Percentiles rank a stretch among this genome's conserved stretches.
These are phyloP conservation scores for Globodera rostochiensis DNA, from an alignment of 1,140 invertebrate genomes.

Conservation along the genomic window DNA sequence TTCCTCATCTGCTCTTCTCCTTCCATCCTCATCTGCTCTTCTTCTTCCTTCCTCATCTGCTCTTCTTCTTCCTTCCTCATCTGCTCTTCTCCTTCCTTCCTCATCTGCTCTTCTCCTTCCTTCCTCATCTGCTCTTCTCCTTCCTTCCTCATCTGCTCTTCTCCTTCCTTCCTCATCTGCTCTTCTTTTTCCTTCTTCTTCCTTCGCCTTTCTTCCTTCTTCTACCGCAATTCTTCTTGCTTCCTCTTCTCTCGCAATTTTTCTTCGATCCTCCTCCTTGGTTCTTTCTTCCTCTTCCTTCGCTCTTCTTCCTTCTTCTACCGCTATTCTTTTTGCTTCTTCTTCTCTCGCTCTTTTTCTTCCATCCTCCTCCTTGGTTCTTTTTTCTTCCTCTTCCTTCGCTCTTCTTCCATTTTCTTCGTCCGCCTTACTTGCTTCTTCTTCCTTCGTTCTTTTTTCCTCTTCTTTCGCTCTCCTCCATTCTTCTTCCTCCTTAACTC, in stretches of 20 bases:
- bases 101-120: neutral
- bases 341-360: neutral
- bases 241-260: neutral
- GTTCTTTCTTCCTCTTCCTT: neutral
- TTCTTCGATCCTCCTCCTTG: neutral
- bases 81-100: neutral
- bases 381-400: neutral
- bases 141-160: neutral
- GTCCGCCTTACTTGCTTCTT: neutral
- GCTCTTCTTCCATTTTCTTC: neutral
- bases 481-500: neutral
- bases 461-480: neutral
- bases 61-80: neutral
- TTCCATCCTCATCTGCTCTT: neutral
- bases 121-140: neutral
- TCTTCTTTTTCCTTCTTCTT: neutral
- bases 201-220: neutral
- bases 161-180: neutral
- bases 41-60: neutral
- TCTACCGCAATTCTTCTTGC: neutral
- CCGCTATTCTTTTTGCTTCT: neutral
- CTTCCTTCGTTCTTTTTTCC: neutral
- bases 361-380: neutral
- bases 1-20: neutral
- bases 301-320: neutral